Percentiles rank a stretch among this genome's conserved stretches.
Evolutionary conservation across 2,888 invertebrate genomes (phyloP).

Genomic region (Protonemura montana): DNA sequence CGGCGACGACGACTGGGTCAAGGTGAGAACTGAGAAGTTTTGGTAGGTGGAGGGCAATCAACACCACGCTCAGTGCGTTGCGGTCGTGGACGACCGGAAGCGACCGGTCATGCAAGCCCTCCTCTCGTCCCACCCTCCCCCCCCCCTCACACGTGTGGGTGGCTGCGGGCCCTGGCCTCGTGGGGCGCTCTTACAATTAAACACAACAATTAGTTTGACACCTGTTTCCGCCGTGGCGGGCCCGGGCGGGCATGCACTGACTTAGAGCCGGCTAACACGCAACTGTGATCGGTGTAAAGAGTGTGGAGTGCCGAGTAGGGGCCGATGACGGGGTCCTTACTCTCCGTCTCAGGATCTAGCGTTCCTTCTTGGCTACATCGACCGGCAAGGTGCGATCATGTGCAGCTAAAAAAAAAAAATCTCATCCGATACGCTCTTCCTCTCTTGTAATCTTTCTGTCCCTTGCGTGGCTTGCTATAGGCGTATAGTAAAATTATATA

Average conservation of each 20-base stretch:
- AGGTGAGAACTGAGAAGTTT: background rate
- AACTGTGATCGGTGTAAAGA: background rate
- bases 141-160: background rate
- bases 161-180: background rate
- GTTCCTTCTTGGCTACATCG: too few species aligned
- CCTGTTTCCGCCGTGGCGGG: conserved; percentile 10
- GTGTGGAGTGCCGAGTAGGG: background rate
- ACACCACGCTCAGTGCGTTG: background rate
- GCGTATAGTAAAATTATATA: too few species aligned
- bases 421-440: too few species aligned
- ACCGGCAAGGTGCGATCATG: too few species aligned
- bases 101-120: background rate
- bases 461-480: too few species aligned
- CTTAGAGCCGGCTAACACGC: background rate
- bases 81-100: background rate
- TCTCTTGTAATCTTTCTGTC: too few species aligned
- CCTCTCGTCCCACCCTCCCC: background rate
- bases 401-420: too few species aligned
- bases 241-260: background rate
- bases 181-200: conserved; percentile 13
- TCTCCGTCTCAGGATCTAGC: background rate
- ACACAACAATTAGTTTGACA: conserved; percentile 23
- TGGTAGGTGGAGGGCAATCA: background rate
- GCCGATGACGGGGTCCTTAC: background rate
- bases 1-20: background rate